phyloP scores from a whole-genome alignment of 1,140 invertebrate species.

The Trialeurodes vaporariorum region DNA sequence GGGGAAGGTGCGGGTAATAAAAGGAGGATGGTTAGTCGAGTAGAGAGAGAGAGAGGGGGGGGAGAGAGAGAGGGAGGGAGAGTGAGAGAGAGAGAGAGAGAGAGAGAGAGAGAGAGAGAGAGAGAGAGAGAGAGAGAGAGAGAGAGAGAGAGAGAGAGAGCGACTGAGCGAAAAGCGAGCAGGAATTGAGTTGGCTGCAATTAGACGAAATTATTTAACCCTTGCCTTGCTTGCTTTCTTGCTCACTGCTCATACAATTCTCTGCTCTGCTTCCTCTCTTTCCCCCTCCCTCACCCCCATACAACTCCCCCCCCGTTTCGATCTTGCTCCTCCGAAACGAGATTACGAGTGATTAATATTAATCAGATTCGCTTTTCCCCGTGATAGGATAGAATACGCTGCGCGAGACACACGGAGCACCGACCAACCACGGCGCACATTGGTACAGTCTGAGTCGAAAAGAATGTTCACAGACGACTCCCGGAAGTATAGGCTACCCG shows the following conservation, averaged over 20 bases:
- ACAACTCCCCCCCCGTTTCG: too few relatives aligned
- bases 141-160: not conserved
- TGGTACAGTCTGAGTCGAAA: too few relatives aligned
- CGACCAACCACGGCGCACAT: too few relatives aligned
- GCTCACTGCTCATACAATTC: too few relatives aligned
- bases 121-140: not conserved
- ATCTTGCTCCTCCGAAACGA: too few relatives aligned
- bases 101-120: not conserved
- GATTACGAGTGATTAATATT: conserved; percentile 12
- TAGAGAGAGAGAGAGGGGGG: not conserved
- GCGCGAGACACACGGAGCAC: too few relatives aligned
- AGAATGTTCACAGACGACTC: too few relatives aligned
- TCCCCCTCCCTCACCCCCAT: too few relatives aligned
- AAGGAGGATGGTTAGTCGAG: not conserved
- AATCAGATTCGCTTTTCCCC: conserved; percentile 11
- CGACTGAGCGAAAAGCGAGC: not conserved
- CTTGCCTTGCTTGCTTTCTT: too few relatives aligned
- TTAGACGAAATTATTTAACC: conserved; percentile 1
- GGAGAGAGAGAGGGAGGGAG: too few relatives aligned
- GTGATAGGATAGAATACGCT: conserved; percentile 1
- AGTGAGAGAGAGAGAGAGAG: not conserved
- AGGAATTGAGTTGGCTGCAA: not conserved
- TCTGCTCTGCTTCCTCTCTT: too few relatives aligned
- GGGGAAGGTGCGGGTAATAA: not conserved
- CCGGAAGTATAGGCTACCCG: too few relatives aligned